Evolutionary conservation across 2,113 vertebrate species (phyloP).

Genomic region (Laticauda colubrina): DNA sequence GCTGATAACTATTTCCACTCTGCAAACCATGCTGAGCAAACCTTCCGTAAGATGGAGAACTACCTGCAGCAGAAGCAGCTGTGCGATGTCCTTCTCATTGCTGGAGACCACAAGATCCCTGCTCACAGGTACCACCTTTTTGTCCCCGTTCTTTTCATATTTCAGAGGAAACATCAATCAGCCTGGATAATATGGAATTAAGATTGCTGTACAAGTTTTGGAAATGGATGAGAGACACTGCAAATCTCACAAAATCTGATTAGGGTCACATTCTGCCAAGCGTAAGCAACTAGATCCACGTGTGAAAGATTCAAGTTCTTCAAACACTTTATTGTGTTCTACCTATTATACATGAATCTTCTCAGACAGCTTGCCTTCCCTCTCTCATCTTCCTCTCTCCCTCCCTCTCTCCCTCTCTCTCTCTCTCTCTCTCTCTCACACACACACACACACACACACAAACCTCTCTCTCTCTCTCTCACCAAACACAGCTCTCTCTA

Average conservation of each 20-base stretch:
- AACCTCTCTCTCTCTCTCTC: too few relatives aligned
- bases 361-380: neutral
- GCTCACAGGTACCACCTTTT: slow-evolving; percentile 82
- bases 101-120: slow-evolving; percentile 90
- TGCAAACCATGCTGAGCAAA: slow-evolving; percentile 89
- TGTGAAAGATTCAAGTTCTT: neutral
- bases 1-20: slow-evolving; percentile 89
- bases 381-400: neutral
- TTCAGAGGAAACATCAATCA: too few relatives aligned
- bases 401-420: too few relatives aligned
- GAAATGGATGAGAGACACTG: neutral
- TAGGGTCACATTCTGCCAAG: neutral
- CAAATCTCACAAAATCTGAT: neutral
- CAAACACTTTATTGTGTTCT: neutral
- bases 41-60: slow-evolving; percentile 92
- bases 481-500: neutral
- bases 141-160: neutral
- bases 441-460: too few relatives aligned
- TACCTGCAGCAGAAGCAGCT: slow-evolving; percentile 95
- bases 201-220: neutral
- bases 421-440: too few relatives aligned
- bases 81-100: slow-evolving; percentile 92
- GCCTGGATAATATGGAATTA: neutral
- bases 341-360: neutral
- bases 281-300: neutral